Base-by-base conservation (phyloP, 2,797 vertebrate species). In the Enteromius paludinosus region DNA sequence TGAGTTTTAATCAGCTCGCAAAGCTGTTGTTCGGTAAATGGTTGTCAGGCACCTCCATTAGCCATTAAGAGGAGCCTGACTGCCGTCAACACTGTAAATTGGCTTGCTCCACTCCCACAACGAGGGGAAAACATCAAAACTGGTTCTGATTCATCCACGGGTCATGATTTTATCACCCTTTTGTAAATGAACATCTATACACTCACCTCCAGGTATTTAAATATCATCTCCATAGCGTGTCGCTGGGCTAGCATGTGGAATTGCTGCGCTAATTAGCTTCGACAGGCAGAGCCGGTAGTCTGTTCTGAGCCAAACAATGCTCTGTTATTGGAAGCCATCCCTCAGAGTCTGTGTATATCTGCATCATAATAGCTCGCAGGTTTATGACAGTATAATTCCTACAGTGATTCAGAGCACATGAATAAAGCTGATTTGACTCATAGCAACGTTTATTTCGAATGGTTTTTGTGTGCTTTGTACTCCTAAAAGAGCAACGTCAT, bases 141-240 rank as follows among this genome's bases (percentile, higher is more conserved):
- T 20, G 12, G n/a, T 69, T 78, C 65, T 74, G 84, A 79, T 79
- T 86, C 66, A 80, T 78, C 64, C 30, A n/a, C 12, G 45, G 83
- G 82, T 84, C 82, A 61, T 35, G 41, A 61, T 83, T 86, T 88
- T 86, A 81, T 88, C 79, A 87, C 45, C 78, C 49, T 11, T 35
- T 35, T 78, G 78, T 81, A 70, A 87, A 83, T 73, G 49, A 86
- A 79, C 30, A 66, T 64, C 62, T 52, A 54, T 64, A 52, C 52
- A 20, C 61, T 83, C 64, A 73, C 52, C 28, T 78, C 38, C 33
- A 66, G 35, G 65, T n/a, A 78, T 86, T 82, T 74, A 68, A 82
- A 79, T 66, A 79, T 65, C 69, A 71, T 83, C 83, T 84, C 82
- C 73, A 70, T 83, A 66, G 81, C 77, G 69, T 78, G 75, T 78